A percentile compares a stretch with the other conserved stretches of the same genome.
Evolutionary conservation across 2,888 invertebrate species (phyloP).

Genomic region (Apotomis turbidana): DNA sequence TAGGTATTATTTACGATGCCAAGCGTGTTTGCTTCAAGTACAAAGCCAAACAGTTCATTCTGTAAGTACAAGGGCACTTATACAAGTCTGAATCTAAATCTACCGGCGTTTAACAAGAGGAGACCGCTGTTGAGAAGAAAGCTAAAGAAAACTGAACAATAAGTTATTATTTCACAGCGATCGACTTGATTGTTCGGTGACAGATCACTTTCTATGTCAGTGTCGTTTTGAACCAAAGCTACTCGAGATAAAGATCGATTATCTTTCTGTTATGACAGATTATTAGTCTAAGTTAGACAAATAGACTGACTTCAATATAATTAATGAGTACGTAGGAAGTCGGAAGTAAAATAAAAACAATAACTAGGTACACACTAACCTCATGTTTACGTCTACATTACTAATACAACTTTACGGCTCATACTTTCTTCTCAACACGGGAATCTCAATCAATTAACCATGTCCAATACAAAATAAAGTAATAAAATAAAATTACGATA

Average conservation of each 20-base stretch:
- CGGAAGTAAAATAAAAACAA: too few species aligned
- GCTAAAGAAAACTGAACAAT: too few species aligned
- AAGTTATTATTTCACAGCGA: too few species aligned
- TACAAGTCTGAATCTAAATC: too few species aligned
- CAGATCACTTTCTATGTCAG: constrained; percentile 13
- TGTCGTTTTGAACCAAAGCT: background rate
- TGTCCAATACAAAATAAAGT: constrained; percentile 36
- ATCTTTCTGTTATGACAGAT: background rate
- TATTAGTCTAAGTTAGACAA: background rate
- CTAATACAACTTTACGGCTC: background rate
- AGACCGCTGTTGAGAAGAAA: too few species aligned
- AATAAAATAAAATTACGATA: constrained; percentile 17
- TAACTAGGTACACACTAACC: background rate
- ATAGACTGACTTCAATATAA: background rate
- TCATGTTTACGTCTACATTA: too few species aligned
- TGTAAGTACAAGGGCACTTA: too few species aligned
- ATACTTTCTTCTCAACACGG: background rate
- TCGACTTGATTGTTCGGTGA: background rate
- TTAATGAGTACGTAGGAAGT: too few species aligned
- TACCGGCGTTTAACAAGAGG: too few species aligned
- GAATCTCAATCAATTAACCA: constrained; percentile 8
- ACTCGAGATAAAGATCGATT: background rate
- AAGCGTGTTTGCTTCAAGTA: constrained; percentile 1
- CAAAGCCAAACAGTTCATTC: constrained; percentile 5
- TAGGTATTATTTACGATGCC: constrained; percentile 5